Percentiles rank a stretch among this genome's conserved stretches.
Evolutionary conservation across 2,797 vertebrate genomes (phyloP).

Genomic region (Myotis findleyi): DNA sequence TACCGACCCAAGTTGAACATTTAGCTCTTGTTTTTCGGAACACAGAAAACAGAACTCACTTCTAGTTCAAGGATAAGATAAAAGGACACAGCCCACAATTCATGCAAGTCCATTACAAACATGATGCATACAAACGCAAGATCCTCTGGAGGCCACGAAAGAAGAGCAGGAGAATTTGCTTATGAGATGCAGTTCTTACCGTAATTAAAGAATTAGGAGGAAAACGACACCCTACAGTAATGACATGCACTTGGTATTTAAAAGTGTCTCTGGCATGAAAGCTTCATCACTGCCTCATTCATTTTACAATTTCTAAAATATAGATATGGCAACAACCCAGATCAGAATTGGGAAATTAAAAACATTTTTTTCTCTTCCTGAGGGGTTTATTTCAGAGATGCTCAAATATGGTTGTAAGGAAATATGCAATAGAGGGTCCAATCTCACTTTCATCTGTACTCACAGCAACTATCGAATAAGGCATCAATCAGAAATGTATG

Average conservation of each 20-base stretch:
- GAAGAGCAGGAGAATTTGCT: background rate
- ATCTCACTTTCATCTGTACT: background rate
- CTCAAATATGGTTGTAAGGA: slow-evolving; percentile 34
- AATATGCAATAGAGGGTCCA: background rate
- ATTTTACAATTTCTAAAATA: slow-evolving; percentile 56
- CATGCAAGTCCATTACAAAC: background rate
- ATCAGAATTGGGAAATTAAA: slow-evolving; percentile 25
- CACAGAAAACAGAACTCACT: background rate
- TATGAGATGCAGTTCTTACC: slow-evolving; percentile 9
- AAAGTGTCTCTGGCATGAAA: slow-evolving; percentile 56
- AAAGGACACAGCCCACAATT: background rate
- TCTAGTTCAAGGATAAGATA: background rate
- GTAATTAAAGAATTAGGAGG: slow-evolving; percentile 60
- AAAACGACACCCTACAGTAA: slow-evolving; percentile 32
- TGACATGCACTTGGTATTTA: slow-evolving; percentile 54
- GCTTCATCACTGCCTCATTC: slow-evolving; percentile 55
- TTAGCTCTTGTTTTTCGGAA: slow-evolving; percentile 20
- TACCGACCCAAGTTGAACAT: background rate
- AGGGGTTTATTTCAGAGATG: slow-evolving; percentile 34
- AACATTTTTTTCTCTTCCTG: background rate
- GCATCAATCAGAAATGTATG: background rate
- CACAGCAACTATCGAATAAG: background rate
- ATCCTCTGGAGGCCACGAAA: slow-evolving; percentile 1
- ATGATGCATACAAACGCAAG: background rate
- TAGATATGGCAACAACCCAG: slow-evolving; percentile 40